phyloP scores from a whole-genome alignment of 2,797 vertebrate species.

The Orestias chungarensis region DNA sequence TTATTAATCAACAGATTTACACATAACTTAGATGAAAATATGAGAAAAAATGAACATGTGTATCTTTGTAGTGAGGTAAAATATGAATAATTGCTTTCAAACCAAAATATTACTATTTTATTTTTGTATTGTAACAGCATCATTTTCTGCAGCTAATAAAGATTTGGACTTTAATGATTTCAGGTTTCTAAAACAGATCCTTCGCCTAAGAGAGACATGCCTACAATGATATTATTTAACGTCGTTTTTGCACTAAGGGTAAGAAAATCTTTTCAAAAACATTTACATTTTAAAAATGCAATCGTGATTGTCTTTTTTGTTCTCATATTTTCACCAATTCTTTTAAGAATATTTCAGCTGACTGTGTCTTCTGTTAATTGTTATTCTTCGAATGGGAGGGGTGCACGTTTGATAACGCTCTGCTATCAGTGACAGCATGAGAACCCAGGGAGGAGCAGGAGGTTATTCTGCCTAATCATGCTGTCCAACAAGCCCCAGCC shows the following conservation, averaged over 20 bases:
- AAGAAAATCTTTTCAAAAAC: slow-evolving; percentile 30
- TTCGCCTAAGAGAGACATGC: slow-evolving; percentile 96
- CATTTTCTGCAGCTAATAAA: not conserved
- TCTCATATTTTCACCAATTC: not conserved
- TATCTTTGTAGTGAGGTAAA: not conserved
- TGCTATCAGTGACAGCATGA: slow-evolving; percentile 62
- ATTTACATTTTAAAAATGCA: not conserved
- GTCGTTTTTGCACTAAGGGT: slow-evolving; percentile 98
- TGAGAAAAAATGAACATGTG: not conserved
- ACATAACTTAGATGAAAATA: not conserved
- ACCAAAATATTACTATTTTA: not conserved
- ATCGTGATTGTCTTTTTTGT: not conserved
- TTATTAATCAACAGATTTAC: not conserved
- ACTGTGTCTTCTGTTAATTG: slow-evolving; percentile 47
- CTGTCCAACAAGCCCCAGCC: slow-evolving; percentile 25
- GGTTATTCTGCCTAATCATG: slow-evolving; percentile 56
- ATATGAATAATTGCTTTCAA: too few species aligned
- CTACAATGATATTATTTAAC: slow-evolving; percentile 98
- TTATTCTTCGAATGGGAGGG: slow-evolving; percentile 45
- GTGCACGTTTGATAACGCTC: slow-evolving; percentile 63
- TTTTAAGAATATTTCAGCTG: slow-evolving; percentile 17
- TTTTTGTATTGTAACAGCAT: not conserved
- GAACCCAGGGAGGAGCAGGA: slow-evolving; percentile 15
- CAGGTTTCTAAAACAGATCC: slow-evolving; percentile 96
- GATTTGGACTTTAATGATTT: slow-evolving; percentile 20